Evolutionary conservation across 2,113 vertebrate species (phyloP).

Genomic region (Panthera leo): DNA sequence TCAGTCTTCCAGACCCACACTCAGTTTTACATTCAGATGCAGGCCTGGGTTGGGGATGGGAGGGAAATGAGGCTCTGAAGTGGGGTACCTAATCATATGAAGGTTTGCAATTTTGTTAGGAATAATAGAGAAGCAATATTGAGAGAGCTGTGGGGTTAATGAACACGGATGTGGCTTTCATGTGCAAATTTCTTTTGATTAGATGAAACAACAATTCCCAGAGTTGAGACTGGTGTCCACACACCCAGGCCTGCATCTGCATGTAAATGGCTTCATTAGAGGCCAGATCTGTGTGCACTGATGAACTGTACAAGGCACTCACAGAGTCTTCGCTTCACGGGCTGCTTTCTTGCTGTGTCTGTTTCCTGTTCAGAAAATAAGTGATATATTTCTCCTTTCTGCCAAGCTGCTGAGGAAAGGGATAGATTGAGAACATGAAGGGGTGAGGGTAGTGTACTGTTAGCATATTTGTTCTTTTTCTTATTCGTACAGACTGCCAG

Average conservation of each 20-base stretch:
- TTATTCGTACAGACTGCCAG: neutral
- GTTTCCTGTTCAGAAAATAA: slow-evolving; percentile 81
- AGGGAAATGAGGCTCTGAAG: slow-evolving; percentile 68
- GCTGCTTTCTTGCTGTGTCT: slow-evolving; percentile 79
- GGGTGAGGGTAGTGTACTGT: neutral
- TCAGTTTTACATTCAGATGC: slow-evolving; percentile 15
- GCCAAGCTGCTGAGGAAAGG: slow-evolving; percentile 50
- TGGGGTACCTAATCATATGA: slow-evolving; percentile 68
- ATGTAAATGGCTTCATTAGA: slow-evolving; percentile 87
- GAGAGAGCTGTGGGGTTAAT: slow-evolving; percentile 79
- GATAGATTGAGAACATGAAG: neutral
- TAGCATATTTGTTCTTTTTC: neutral
- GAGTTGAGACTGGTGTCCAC: slow-evolving; percentile 82
- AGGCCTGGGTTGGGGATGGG: neutral
- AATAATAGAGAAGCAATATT: slow-evolving; percentile 77
- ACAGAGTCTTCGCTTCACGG: slow-evolving; percentile 78
- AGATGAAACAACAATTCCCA: slow-evolving; percentile 84
- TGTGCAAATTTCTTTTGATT: slow-evolving; percentile 88
- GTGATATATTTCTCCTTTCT: slow-evolving; percentile 75
- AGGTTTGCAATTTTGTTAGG: slow-evolving; percentile 76
- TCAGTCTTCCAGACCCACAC: slow-evolving; percentile 44
- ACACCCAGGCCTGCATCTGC: slow-evolving; percentile 79
- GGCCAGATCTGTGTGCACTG: slow-evolving; percentile 74
- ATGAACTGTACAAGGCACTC: slow-evolving; percentile 78
- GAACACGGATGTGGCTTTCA: slow-evolving; percentile 84